phyloP scores from a whole-genome alignment of 1,140 invertebrate genomes.

The Bombus waltoni region DNA sequence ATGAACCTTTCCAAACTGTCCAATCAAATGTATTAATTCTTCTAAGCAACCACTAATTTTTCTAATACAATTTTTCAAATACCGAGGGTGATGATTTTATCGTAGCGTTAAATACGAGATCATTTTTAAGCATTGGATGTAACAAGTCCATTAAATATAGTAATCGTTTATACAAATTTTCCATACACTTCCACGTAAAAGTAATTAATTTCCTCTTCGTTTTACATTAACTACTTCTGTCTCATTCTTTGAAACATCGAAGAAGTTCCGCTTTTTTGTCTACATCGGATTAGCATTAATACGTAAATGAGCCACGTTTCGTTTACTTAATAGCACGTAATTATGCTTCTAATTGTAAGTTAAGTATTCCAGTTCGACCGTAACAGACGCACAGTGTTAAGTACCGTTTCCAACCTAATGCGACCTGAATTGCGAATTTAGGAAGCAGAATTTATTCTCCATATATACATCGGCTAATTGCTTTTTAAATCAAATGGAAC shows the following conservation, averaged over 20 bases:
- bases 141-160: not conserved
- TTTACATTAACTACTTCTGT: not conserved
- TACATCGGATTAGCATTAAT: conserved; percentile 11
- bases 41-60: too few relatives aligned
- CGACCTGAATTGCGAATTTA: conserved; percentile 22
- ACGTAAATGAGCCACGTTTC: not conserved
- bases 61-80: too few relatives aligned
- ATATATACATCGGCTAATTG: not conserved
- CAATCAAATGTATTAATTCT: too few relatives aligned
- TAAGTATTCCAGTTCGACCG: conserved; percentile 17
- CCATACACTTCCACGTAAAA: too few relatives aligned
- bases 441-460: not conserved
- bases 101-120: too few relatives aligned
- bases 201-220: not conserved
- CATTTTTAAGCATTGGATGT: not conserved
- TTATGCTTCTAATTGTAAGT: conserved; percentile 28
- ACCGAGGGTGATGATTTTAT: too few relatives aligned
- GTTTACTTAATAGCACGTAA: conserved; percentile 6
- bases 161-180: not conserved
- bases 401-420: not conserved
- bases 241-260: too few relatives aligned
- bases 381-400: not conserved
- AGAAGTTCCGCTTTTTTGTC: not conserved
- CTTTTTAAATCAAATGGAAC: not conserved
- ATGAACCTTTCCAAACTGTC: too few relatives aligned